Evolutionary conservation across 2,113 vertebrate species (phyloP), one percentile per base, ranked within the genome.

Genomic region (Elephas maximus): DNA sequence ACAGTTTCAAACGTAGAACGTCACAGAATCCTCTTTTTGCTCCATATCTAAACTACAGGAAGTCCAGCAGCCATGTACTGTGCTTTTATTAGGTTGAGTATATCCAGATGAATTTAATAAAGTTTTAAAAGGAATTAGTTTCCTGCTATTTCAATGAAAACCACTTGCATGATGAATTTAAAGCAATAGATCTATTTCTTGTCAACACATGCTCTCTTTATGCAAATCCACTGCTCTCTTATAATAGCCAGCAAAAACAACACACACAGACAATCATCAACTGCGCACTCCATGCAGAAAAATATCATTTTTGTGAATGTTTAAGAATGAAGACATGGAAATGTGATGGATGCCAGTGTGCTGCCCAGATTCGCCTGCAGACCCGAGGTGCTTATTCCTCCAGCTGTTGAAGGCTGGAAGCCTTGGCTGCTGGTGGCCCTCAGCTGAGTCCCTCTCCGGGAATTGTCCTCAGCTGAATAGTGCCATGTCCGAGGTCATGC

Each of bases 31-130:
- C 96, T 89, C 80, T 96, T 93, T 96, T 93, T 93, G 37, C 93
- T 90, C 65, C 71, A 1, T 95, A 96, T 91, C 98, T 95, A 79
- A 86, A 92, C 97, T 96, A 88, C 95, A 98, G 98, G 98, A 99
- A 98, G 97, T 97, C 87, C 97, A 98, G 93, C 98, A 97, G 97
- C 97, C 95, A 0, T 90, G 96, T 92, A 97, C 90, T 96, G 89
- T 97, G 3, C 0, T 97, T 98, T 98, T 98, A 98, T 98, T 98
- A 98, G 97, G 88, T 93, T 97, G 96, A 98, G 91, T 90, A 97
- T 93, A 98, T 97, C 98, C 98, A 99, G 98, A 98, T 99, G 98
- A 99, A 98, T 98, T 98, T 98, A 98, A 99, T 98, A 99, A 99
- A 98, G 96, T 97, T 97, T 97, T 98, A 88, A 90, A 90, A 96